Base-by-base conservation (phyloP, 1,140 invertebrate species). In the Pseudoatta argentina region DNA sequence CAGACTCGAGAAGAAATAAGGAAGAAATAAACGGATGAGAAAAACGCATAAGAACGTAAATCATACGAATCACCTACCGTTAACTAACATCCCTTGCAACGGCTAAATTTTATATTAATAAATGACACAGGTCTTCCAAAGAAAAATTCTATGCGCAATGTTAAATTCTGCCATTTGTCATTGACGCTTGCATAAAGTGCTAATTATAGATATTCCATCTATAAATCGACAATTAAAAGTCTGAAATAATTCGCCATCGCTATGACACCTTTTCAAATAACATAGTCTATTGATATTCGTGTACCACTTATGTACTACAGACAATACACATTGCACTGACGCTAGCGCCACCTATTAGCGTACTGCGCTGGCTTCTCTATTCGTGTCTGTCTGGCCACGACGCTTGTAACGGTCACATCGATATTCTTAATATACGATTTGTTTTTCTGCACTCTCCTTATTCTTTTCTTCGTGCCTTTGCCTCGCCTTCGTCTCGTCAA, bases 41-140 rank as follows among this genome's bases (percentile, higher is more conserved):
- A 53, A 88, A 44, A 69, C 61, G 76, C 86, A 72, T 69, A 77
- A 63, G 88, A 77, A 87, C 87, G 88, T 89, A 90, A 87, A 90
- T 90, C 88, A 90, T 89, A 87, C 48, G 63, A 85, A 75, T 86
- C 55, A 87, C 85, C 78, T 87, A 8, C 87, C 34, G 55, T 78
- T 89, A 86, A 86, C 87, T 83, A 73, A 39, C 67, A 51, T 14
- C 78, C 51, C 21, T 57, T 71, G 78, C 78, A 81, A 48, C 34
- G 12, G 21, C 21, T 69, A 81, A 81, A 81, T 81, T 64, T 71
- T 66, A 10, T 66, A 81, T 81, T 81, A 81, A 71, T 59, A 81
- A 81, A 81, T 71, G 78, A 59, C 7, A 44, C 64, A 57, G 66
- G 24, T 59, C 10, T 81, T 71, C n/a, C 34, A 10, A 39, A n/a